Percentiles rank a stretch among this genome's conserved stretches.
phyloP scores from a whole-genome alignment of 2,888 invertebrate species.

The Ariolimax columbianus region DNA sequence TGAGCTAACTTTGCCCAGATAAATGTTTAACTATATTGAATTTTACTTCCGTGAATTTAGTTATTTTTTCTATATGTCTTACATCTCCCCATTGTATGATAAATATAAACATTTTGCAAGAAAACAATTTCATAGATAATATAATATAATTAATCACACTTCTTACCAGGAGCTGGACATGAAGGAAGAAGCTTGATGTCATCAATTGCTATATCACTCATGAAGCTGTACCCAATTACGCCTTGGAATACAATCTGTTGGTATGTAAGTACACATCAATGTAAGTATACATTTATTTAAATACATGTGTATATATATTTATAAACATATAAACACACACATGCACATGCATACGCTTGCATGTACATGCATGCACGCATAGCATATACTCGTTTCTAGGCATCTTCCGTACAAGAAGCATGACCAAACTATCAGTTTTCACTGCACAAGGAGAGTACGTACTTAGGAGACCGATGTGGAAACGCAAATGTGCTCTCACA shows the following conservation, averaged over 20 bases:
- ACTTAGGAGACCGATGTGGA: too few species aligned
- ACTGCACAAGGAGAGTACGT: too few species aligned
- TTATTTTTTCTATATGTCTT: too few species aligned
- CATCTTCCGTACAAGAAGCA: too few species aligned
- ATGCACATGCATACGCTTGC: neutral
- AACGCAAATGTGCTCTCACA: too few species aligned
- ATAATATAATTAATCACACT: neutral
- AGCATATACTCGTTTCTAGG: too few species aligned
- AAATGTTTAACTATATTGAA: too few species aligned
- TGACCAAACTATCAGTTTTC: too few species aligned
- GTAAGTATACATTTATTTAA: neutral
- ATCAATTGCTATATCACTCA: constrained; percentile 75
- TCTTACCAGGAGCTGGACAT: constrained; percentile 69
- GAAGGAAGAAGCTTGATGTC: constrained; percentile 65
- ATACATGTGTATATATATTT: neutral
- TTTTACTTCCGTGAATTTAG: too few species aligned
- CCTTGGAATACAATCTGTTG: constrained; percentile 73
- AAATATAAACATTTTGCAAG: too few species aligned
- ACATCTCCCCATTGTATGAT: too few species aligned
- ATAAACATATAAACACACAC: neutral
- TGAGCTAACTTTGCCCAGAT: too few species aligned
- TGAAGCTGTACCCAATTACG: constrained; percentile 59
- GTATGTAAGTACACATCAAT: neutral
- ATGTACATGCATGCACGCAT: neutral
- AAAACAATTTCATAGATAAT: neutral